Evolutionary conservation across 2,797 vertebrate species (phyloP).

Genomic region (Myripristis murdjan): DNA sequence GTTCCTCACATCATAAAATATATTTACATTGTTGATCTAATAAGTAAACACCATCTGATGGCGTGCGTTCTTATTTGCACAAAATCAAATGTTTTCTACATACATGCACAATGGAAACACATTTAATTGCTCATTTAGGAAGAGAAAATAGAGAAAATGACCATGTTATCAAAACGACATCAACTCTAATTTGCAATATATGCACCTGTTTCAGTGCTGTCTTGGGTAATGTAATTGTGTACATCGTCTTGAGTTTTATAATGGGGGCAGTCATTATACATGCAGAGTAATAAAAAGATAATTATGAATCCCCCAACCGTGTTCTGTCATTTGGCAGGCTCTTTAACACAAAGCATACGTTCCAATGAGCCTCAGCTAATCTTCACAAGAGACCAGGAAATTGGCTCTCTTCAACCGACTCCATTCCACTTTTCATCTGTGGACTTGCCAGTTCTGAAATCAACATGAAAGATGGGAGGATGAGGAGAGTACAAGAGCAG

Average conservation of each 20-base stretch:
- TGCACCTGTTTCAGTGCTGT: constrained; percentile 70
- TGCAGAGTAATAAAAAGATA: constrained; percentile 84
- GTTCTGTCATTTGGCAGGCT: constrained; percentile 85
- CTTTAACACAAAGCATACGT: constrained; percentile 85
- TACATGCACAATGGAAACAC: background rate
- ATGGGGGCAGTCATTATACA: constrained; percentile 84
- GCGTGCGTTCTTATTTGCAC: constrained; percentile 16
- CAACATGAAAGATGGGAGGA: constrained; percentile 73
- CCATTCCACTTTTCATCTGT: constrained; percentile 77
- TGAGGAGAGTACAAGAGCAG: constrained; percentile 60
- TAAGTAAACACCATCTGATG: constrained; percentile 14
- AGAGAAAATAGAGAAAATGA: constrained; percentile 50
- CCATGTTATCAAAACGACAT: constrained; percentile 61
- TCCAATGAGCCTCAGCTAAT: constrained; percentile 83
- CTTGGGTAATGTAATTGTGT: constrained; percentile 74
- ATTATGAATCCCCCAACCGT: constrained; percentile 83
- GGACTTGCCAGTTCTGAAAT: constrained; percentile 78
- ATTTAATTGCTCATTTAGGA: constrained; percentile 32
- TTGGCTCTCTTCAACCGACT: constrained; percentile 76
- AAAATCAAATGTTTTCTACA: constrained; percentile 13
- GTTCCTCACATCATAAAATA: background rate
- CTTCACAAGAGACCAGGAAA: constrained; percentile 80
- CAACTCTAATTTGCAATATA: constrained; percentile 57
- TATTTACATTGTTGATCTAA: constrained; percentile 16
- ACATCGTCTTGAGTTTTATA: constrained; percentile 78